A percentile compares a stretch with the other conserved stretches of the same genome.
Evolutionary conservation across 2,888 invertebrate species (phyloP).

Genomic region (Catocala sponsa): DNA sequence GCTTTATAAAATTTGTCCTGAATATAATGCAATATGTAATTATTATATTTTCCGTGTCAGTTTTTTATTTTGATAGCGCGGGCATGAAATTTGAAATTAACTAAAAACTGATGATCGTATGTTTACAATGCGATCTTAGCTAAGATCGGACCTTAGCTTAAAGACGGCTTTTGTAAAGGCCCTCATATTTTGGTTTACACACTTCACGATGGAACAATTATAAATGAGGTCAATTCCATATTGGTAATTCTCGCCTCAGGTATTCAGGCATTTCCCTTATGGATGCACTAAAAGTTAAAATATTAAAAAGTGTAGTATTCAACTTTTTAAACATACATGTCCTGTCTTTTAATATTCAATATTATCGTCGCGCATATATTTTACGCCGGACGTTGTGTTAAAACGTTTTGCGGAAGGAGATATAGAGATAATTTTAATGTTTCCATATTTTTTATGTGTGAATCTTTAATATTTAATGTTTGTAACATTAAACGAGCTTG

Average conservation of each 20-base stretch:
- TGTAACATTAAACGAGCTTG: conserved; percentile 19
- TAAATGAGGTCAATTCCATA: conserved; percentile 57
- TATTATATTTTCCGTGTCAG: too few species aligned
- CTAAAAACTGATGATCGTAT: too few species aligned
- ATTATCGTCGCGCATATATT: conserved; percentile 24
- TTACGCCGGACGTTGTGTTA: conserved; percentile 28
- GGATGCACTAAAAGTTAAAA: conserved; percentile 42
- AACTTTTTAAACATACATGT: conserved; percentile 30
- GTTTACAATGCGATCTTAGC: background rate
- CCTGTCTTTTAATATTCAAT: conserved; percentile 32
- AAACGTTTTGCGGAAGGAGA: conserved; percentile 16
- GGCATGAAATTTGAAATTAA: too few species aligned
- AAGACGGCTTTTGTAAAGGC: conserved; percentile 9
- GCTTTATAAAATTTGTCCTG: too few species aligned
- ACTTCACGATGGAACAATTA: conserved; percentile 47
- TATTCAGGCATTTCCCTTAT: conserved; percentile 47
- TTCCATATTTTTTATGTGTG: conserved; percentile 14
- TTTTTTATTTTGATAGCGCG: too few species aligned
- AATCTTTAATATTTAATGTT: conserved; percentile 24
- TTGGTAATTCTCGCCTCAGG: conserved; percentile 49
- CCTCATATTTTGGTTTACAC: conserved; percentile 45
- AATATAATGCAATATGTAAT: too few species aligned
- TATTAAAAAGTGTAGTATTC: conserved; percentile 21
- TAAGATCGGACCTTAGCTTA: background rate
- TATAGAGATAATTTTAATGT: conserved; percentile 18